These are phyloP conservation scores for Mizuhopecten yessoensis DNA, from an alignment of 1,140 invertebrate genomes.

Conservation along the genomic window DNA sequence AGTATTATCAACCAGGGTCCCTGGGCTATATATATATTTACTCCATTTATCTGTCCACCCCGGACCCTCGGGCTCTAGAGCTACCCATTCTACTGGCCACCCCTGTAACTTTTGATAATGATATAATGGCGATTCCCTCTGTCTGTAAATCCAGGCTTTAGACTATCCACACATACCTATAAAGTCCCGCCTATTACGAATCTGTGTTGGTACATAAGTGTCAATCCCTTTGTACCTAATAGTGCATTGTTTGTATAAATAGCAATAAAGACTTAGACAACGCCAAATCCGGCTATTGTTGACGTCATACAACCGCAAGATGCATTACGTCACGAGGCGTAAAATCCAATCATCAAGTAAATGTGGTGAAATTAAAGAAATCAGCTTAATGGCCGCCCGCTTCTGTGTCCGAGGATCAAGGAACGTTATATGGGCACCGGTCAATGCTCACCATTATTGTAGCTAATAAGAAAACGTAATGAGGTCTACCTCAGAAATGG, in stretches of 20 bases:
- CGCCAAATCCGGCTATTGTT: not conserved
- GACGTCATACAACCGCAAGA: not conserved
- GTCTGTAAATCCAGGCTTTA: conserved; percentile 15
- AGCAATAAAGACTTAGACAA: not conserved
- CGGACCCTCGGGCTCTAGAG: no score
- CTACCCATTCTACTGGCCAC: no score
- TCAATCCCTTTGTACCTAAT: conserved; percentile 5
- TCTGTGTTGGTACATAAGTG: not conserved
- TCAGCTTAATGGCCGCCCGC: not conserved
- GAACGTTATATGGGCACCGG: not conserved
- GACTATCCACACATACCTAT: not conserved
- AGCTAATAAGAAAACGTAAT: not conserved
- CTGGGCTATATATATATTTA: no score
- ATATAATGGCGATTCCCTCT: not conserved
- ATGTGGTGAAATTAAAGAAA: conserved; percentile 29
- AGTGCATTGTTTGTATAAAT: conserved; percentile 17
- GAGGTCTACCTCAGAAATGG: not conserved
- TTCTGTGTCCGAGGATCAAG: conserved; percentile 7
- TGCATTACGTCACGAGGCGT: not conserved
- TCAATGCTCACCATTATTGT: not conserved
- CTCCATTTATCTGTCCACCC: no score
- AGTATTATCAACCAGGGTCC: no score
- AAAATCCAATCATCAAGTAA: not conserved
- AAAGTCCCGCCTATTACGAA: not conserved
- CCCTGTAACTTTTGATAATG: no score